phyloP scores from a whole-genome alignment of 2,888 invertebrate species.

The Sthenelais limicola region DNA sequence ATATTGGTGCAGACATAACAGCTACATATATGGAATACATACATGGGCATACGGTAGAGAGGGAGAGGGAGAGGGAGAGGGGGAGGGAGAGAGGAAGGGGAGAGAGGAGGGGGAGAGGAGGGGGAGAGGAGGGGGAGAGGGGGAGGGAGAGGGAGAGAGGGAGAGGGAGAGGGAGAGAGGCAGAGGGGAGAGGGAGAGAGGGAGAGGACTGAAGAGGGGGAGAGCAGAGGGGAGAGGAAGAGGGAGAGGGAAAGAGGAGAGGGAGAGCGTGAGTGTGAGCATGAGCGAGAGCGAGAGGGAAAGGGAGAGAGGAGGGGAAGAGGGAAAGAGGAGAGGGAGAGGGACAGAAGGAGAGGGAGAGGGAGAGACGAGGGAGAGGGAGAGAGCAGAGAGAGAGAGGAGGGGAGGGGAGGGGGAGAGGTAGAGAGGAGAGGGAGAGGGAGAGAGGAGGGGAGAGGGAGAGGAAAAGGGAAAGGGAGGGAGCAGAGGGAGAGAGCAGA shows the following conservation, averaged over 20 bases:
- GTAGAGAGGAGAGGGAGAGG: not conserved
- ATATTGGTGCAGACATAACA: too few species aligned
- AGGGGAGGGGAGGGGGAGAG: not conserved
- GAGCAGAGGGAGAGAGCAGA: not conserved
- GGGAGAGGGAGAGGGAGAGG: not conserved
- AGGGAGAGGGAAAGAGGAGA: not conserved
- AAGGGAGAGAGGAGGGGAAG: not conserved
- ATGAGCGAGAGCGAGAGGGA: not conserved
- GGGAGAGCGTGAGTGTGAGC: slow-evolving; percentile 2
- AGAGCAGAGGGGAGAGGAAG: slow-evolving; percentile 5
- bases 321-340: not conserved
- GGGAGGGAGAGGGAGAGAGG: not conserved
- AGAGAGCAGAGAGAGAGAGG: not conserved
- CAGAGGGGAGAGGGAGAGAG: not conserved
- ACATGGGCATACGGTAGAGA: not conserved
- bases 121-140: not conserved
- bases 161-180: not conserved
- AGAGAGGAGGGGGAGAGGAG: not conserved
- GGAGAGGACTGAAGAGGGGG: not conserved
- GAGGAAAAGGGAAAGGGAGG: not conserved
- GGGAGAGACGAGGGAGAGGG: not conserved
- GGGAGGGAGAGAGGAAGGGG: not conserved
- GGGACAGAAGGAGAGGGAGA: not conserved
- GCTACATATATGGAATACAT: too few species aligned
- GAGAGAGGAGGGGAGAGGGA: not conserved